phyloP scores from a whole-genome alignment of 2,888 invertebrate species.

The Coronaproctus castanopsis region DNA sequence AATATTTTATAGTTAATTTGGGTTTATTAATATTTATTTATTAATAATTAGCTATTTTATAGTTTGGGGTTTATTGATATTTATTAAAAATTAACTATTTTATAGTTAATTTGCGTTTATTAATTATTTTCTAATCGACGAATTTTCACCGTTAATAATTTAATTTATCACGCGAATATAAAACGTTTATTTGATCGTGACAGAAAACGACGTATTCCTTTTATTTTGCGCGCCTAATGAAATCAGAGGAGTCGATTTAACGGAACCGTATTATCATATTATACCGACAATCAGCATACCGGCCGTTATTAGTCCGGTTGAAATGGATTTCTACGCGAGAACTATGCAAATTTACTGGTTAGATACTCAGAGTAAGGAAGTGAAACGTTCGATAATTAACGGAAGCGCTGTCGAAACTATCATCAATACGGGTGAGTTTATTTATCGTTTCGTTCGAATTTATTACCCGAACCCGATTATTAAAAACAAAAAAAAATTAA shows the following conservation, averaged over 20 bases:
- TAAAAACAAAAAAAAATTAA: too few relatives aligned
- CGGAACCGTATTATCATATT: slow-evolving; percentile 50
- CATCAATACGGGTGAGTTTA: slow-evolving; percentile 40
- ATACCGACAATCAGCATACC: slow-evolving; percentile 55
- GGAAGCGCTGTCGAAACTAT: slow-evolving; percentile 50
- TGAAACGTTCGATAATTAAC: slow-evolving; percentile 45
- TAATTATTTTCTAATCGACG: background rate
- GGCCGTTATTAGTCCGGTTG: slow-evolving; percentile 44
- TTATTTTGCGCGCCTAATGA: slow-evolving; percentile 53
- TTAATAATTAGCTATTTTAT: too few relatives aligned
- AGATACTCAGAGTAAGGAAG: slow-evolving; percentile 51
- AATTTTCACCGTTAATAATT: too few relatives aligned
- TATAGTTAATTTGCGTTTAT: background rate
- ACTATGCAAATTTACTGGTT: slow-evolving; percentile 55
- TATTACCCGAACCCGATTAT: too few relatives aligned
- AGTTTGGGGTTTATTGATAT: too few relatives aligned
- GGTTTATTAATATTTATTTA: too few relatives aligned
- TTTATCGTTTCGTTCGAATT: background rate
- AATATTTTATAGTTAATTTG: slow-evolving; percentile 19
- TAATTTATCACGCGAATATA: too few relatives aligned
- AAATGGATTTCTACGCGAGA: slow-evolving; percentile 46
- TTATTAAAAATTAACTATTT: slow-evolving; percentile 12
- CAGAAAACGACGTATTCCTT: slow-evolving; percentile 55
- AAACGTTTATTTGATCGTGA: too few relatives aligned
- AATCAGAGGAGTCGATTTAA: slow-evolving; percentile 63